Evolutionary conservation across 2,888 invertebrate species (phyloP), one percentile per base, ranked within the genome.

Genomic region (Torymus tubicola): DNA sequence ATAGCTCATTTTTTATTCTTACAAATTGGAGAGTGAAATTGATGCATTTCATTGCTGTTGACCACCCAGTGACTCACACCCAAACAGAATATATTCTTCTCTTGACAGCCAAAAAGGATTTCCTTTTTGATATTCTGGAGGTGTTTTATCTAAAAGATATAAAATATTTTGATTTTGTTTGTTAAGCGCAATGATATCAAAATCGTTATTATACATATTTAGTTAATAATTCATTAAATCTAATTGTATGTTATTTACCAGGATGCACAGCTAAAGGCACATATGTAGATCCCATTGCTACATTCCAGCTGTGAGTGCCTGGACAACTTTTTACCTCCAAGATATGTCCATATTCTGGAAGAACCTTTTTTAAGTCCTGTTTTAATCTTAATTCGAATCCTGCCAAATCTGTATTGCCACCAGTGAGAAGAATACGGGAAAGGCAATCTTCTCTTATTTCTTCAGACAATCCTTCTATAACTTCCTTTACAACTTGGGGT

Each of bases 21-120:
- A 55, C 13, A 64, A 80, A 74, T 64, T 42, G 11, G 53, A 18
- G n/a, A 12, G 24, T 16, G 65, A 8, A 10, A 68, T 42, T 58
- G 75, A 13, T 24, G 18, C 21, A 60, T 16, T 79, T 81, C 74
- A 81, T 72, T 79, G 79, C 16, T 82, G 72, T 55, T 82, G 80
- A 74, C 50, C 70, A n/a, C 77, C 88, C 72, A 90, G 86, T 11
- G 90, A 90, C 80, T 90, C 88, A 84, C 91, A 91, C 72, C 91
- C 91, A 81, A 91, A 90, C 21, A 91, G 85, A 71, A 91, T 89
- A 73, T 91, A 91, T 80, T 91, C 90, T 81, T 91, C 91, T 67
- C 91, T 86, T 11, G 91, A 91, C 18, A 91, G 84, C 91, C 91
- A 91, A 79, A 91, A 90, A n/a, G 91, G 90, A 84, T 88, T 88